phyloP scores from a whole-genome alignment of 2,113 vertebrate genomes.

The Lanius ludovicianus region DNA sequence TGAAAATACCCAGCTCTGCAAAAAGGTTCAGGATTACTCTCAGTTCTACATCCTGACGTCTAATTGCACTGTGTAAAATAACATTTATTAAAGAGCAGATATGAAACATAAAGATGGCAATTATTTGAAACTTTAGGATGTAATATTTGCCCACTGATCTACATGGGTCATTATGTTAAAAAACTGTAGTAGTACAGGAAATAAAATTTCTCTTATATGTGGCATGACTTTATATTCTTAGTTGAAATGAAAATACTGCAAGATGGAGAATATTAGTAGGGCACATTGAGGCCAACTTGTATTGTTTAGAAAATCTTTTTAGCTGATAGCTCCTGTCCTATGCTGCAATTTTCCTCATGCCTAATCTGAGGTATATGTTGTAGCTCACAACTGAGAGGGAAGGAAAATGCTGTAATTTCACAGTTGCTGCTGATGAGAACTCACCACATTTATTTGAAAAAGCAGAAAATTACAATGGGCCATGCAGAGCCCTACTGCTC shows the following conservation, averaged over 20 bases:
- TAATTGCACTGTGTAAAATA: slow-evolving; percentile 51
- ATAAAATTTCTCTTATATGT: neutral
- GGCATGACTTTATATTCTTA: neutral
- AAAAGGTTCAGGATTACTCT: slow-evolving; percentile 32
- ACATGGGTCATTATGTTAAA: neutral
- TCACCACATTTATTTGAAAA: neutral
- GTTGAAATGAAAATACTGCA: slow-evolving; percentile 8
- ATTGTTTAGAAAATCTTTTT: neutral
- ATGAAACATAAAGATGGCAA: slow-evolving; percentile 12
- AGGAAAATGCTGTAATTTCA: neutral
- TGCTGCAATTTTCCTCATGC: neutral
- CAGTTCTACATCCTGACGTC: slow-evolving; percentile 11
- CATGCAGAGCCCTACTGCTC: neutral
- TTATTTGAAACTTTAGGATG: slow-evolving; percentile 49
- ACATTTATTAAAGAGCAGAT: slow-evolving; percentile 40
- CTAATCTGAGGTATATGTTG: neutral
- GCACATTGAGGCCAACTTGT: neutral
- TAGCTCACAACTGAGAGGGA: neutral
- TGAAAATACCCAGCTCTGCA: slow-evolving; percentile 25
- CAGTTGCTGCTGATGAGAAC: neutral
- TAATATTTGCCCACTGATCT: slow-evolving; percentile 25
- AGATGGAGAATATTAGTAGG: neutral
- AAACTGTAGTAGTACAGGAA: neutral
- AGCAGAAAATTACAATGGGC: neutral
- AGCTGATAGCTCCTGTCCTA: neutral